These are phyloP conservation scores for Coelopa frigida DNA, from an alignment of 1,140 invertebrate genomes.

Conservation along the genomic window DNA sequence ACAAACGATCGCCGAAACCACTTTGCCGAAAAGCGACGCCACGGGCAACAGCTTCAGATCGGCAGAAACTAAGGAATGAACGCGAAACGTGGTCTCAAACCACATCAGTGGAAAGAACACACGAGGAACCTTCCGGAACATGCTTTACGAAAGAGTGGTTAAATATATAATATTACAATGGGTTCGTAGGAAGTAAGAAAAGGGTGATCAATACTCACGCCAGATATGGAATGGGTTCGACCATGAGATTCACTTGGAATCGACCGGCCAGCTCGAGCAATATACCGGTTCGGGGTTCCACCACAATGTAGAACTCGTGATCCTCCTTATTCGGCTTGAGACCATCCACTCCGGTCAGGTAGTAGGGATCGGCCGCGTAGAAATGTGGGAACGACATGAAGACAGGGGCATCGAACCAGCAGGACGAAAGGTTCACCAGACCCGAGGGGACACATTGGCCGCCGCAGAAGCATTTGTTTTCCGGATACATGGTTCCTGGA, in stretches of 20 bases:
- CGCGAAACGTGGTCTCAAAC: too few relatives aligned
- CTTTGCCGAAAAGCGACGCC: too few relatives aligned
- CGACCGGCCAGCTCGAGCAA: slow-evolving; percentile 62
- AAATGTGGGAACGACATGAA: slow-evolving; percentile 83
- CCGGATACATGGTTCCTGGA: slow-evolving; percentile 48
- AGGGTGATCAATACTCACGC: slow-evolving; percentile 50
- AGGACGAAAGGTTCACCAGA: slow-evolving; percentile 59
- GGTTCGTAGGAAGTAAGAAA: neutral
- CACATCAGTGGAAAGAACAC: slow-evolving; percentile 47
- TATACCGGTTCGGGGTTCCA: slow-evolving; percentile 68
- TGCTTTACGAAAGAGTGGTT: slow-evolving; percentile 19
- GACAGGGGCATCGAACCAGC: slow-evolving; percentile 66
- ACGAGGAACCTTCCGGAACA: neutral
- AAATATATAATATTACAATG: slow-evolving; percentile 4
- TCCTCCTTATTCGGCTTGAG: slow-evolving; percentile 60
- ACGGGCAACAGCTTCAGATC: too few relatives aligned
- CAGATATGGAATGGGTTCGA: slow-evolving; percentile 55
- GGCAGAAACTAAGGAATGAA: too few relatives aligned
- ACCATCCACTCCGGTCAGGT: slow-evolving; percentile 57
- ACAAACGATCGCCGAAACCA: too few relatives aligned
- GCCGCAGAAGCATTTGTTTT: slow-evolving; percentile 61
- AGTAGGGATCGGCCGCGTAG: slow-evolving; percentile 64
- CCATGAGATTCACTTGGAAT: slow-evolving; percentile 65
- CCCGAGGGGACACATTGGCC: slow-evolving; percentile 60
- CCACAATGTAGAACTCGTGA: slow-evolving; percentile 60